Conservation (phyloP, 2,113 vertebrate genomes). For the Psephotus haematonotus region DNA sequence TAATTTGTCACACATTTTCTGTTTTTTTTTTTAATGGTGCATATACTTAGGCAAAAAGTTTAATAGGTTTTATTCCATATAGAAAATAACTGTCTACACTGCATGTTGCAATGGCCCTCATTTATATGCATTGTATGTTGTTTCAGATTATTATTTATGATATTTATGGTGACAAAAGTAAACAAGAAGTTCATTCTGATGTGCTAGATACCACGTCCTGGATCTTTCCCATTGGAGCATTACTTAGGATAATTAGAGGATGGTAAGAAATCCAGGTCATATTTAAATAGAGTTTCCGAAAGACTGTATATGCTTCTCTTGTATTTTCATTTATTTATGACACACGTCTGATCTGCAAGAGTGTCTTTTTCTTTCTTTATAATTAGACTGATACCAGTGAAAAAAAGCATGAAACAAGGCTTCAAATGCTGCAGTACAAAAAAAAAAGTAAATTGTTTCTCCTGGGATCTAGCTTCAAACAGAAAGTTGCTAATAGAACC, state of each 20-base stretch:
- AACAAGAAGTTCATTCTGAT: constrained; percentile 76
- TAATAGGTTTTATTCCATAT: not conserved
- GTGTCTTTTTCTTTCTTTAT: not conserved
- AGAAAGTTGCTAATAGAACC: not conserved
- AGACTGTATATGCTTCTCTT: not conserved
- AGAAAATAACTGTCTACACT: not conserved
- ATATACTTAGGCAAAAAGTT: not conserved
- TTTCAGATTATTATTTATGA: constrained; percentile 82
- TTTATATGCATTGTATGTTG: constrained; percentile 7
- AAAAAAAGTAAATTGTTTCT: not conserved
- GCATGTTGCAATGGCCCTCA: constrained; percentile 1
- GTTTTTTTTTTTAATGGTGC: not conserved
- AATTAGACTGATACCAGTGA: not conserved
- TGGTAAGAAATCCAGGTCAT: constrained; percentile 76
- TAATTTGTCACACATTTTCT: not conserved
- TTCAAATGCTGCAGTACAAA: not conserved
- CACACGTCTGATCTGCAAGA: not conserved
- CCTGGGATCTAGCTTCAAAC: not conserved
- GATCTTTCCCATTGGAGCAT: constrained; percentile 72
- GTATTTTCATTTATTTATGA: constrained; percentile 3
- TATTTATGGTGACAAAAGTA: constrained; percentile 69
- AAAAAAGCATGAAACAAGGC: not conserved
- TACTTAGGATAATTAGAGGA: constrained; percentile 81
- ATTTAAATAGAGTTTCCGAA: not conserved
- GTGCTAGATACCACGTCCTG: constrained; percentile 74